phyloP scores from a whole-genome alignment of 2,797 vertebrate species.

The Melanitta fusca region DNA sequence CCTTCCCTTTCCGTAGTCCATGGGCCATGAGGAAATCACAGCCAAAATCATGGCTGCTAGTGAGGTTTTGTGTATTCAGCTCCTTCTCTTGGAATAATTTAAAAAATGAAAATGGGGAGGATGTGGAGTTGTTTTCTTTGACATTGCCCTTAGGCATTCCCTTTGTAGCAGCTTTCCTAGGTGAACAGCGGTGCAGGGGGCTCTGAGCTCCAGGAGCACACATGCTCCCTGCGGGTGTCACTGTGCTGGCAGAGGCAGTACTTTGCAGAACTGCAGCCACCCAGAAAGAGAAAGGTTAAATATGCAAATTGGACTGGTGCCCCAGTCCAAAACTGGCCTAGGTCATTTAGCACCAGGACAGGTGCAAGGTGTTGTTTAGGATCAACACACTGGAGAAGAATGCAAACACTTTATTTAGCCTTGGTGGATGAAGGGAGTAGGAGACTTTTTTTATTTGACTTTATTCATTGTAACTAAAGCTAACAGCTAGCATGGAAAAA shows the following conservation, averaged over 20 bases:
- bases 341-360: background rate
- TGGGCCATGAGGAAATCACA: too few relatives aligned
- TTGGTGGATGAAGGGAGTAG: background rate
- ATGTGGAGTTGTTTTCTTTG: too few relatives aligned
- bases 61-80: too few relatives aligned
- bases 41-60: too few relatives aligned
- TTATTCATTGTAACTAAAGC: background rate
- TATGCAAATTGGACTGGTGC: background rate
- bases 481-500: background rate
- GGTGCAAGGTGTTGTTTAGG: background rate
- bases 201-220: too few relatives aligned
- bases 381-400: fast-evolving
- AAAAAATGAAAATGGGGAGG: too few relatives aligned
- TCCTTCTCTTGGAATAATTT: too few relatives aligned
- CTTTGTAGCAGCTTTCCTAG: too few relatives aligned
- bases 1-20: too few relatives aligned
- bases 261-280: background rate
- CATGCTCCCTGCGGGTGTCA: too few relatives aligned
- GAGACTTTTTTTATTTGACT: background rate
- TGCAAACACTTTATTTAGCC: background rate
- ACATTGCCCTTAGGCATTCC: too few relatives aligned
- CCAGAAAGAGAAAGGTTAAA: background rate
- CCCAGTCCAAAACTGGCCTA: background rate
- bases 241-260: background rate
- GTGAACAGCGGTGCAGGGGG: too few relatives aligned